A percentile compares a stretch with the other conserved stretches of the same genome.
Conservation (phyloP, 2,888 invertebrate genomes). For the Noctua pronuba region DNA sequence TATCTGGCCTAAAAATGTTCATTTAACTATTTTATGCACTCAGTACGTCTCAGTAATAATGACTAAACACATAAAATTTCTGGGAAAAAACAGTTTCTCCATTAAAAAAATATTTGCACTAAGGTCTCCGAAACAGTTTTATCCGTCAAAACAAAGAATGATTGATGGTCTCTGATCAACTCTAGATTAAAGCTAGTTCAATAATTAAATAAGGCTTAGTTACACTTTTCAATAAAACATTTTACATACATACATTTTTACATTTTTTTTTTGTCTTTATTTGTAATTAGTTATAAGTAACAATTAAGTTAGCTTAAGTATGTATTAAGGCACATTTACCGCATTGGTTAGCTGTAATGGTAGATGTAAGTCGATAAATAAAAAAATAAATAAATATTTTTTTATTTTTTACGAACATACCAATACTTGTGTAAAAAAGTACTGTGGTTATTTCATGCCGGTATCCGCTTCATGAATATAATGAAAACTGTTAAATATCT, state of each 20-base stretch:
- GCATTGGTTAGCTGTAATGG: too few species aligned
- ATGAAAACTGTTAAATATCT: neutral
- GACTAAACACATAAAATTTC: neutral
- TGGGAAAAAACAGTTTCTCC: neutral
- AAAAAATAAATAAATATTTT: too few species aligned
- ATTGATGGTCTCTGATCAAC: constrained; percentile 5
- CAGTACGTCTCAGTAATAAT: neutral
- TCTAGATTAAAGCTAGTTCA: neutral
- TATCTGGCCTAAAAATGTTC: neutral
- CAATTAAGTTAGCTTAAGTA: too few species aligned
- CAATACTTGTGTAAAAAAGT: neutral
- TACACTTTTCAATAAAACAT: neutral
- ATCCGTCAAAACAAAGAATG: neutral
- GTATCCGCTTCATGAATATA: neutral
- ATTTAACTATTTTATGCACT: neutral
- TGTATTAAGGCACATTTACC: too few species aligned
- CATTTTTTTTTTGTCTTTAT: too few species aligned
- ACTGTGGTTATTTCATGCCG: neutral
- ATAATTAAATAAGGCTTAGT: neutral
- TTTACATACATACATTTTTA: too few species aligned
- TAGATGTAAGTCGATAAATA: too few species aligned
- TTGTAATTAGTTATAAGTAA: too few species aligned
- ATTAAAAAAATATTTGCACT: neutral
- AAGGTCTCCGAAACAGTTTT: neutral
- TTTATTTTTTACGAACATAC: neutral